Evolutionary conservation across 2,113 vertebrate species (phyloP), one percentile per base, ranked within the genome.

Genomic region (Cheirogaleus medius): DNA sequence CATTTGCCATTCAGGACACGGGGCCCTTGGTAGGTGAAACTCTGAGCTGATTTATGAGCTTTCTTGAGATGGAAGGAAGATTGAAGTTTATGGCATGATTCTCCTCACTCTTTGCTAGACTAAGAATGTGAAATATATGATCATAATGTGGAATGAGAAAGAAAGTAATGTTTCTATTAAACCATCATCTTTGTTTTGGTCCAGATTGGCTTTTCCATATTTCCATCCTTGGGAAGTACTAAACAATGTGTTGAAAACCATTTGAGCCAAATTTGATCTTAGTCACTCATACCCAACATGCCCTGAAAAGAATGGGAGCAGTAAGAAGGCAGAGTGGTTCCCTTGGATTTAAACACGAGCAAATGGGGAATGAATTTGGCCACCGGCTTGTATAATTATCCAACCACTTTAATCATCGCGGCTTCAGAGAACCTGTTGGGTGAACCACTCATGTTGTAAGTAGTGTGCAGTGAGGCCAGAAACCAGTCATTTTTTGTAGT

Each of bases 41-140:
- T 81, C 56, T 92, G 42, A 52, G 49, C 42, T 91, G 49, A 74
- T 68, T 83, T 93, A 37, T 66, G 85, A 97, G 66, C 56, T 95
- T 86, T 97, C 81, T 27, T 87, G 80, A 37, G 64, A 78, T 7
- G 7, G 47, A 80, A 60, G 77, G 80, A 92, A 80, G 47, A 54
- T 21, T 66, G 34, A 39, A 47, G 54, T 73, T 92, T 39, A 66
- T 29, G 23, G 87, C 63, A 52, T 91, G 15, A 6, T 84, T 90
- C 87, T 42, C 68, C 96, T 82, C 44, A 17, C 77, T 71, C 2
- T 83, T 80, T 97, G 9, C 47, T 82, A 77, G 58, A 52, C 71
- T 71, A 71, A 74, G 29, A 85, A 37, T 8, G 88, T 95, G 39
- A 92, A 90, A 78, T 71, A 88, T 0, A 56, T 27, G 0, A 2